Conservation (phyloP, 2,797 vertebrate genomes). For the Oophaga sylvatica region DNA sequence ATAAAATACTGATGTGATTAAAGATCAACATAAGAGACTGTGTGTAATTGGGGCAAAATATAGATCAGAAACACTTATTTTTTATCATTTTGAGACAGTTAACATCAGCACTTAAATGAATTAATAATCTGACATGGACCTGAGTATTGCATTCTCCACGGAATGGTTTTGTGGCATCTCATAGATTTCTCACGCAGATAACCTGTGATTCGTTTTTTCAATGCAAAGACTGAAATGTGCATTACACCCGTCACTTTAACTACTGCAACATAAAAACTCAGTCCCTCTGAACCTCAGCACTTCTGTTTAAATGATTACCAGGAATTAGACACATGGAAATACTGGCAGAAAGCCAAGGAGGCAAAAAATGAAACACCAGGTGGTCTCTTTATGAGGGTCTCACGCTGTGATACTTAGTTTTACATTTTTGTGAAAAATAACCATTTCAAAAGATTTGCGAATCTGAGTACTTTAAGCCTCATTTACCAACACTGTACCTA, state of each 20-base stretch:
- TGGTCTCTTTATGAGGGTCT: conserved; percentile 58
- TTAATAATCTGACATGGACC: conserved; percentile 31
- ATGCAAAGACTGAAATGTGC: conserved; percentile 46
- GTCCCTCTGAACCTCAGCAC: conserved; percentile 44
- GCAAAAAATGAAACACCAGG: conserved; percentile 53
- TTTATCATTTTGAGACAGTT: conserved; percentile 4
- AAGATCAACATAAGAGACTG: neutral
- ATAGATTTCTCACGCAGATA: conserved; percentile 54
- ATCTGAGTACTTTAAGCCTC: conserved; percentile 26
- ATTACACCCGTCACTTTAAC: conserved; percentile 48
- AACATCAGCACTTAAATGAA: conserved; percentile 18
- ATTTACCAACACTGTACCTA: conserved; percentile 9
- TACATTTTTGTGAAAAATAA: conserved; percentile 44
- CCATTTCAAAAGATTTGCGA: conserved; percentile 35
- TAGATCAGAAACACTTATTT: neutral
- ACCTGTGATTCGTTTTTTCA: conserved; percentile 41
- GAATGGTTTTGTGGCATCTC: conserved; percentile 47
- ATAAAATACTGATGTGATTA: neutral
- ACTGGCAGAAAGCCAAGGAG: conserved; percentile 47
- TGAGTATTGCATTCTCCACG: conserved; percentile 29
- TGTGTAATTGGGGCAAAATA: neutral
- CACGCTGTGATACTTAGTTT: conserved; percentile 45
- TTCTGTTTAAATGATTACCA: conserved; percentile 60
- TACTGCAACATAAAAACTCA: conserved; percentile 36
- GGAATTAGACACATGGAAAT: conserved; percentile 54